A percentile compares a stretch with the other conserved stretches of the same genome.
phyloP scores from a whole-genome alignment of 2,797 vertebrate genomes.

The Girardinus metallicus region DNA sequence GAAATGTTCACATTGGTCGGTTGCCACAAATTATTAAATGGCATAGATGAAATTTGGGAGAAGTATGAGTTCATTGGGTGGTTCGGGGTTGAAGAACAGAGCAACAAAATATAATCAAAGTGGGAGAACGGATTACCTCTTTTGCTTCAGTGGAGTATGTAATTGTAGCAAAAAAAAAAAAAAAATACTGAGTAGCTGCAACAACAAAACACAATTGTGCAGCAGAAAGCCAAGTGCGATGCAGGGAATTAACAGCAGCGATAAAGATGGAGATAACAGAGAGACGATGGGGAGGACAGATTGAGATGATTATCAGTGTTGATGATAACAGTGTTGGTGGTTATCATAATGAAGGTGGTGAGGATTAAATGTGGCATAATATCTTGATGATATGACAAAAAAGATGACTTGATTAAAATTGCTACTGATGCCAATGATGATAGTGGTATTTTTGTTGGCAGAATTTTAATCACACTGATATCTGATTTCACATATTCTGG shows the following conservation, averaged over 20 bases:
- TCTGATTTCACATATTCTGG: slow-evolving; percentile 44
- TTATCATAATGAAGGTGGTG: slow-evolving; percentile 72
- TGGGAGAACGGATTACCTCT: slow-evolving; percentile 71
- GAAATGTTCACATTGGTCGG: slow-evolving; percentile 25
- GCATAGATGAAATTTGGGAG: not conserved
- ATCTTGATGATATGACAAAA: slow-evolving; percentile 55
- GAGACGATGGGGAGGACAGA: slow-evolving; percentile 61
- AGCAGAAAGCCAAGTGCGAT: slow-evolving; percentile 46
- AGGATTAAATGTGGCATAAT: slow-evolving; percentile 67
- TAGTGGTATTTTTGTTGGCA: slow-evolving; percentile 54
- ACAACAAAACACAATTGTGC: slow-evolving; percentile 72
- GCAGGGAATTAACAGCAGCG: slow-evolving; percentile 62
- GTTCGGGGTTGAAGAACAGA: slow-evolving; percentile 54
- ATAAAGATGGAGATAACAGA: slow-evolving; percentile 69
- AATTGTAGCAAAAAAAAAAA: slow-evolving; percentile 64
- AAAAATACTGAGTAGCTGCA: slow-evolving; percentile 45
- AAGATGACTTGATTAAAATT: slow-evolving; percentile 75
- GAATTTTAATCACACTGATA: slow-evolving; percentile 64
- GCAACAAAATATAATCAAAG: slow-evolving; percentile 73
- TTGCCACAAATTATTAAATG: slow-evolving; percentile 32
- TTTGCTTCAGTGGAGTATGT: slow-evolving; percentile 79
- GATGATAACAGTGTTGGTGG: slow-evolving; percentile 73
- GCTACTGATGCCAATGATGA: slow-evolving; percentile 64
- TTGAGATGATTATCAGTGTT: slow-evolving; percentile 67
- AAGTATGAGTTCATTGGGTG: not conserved